Base-by-base conservation (phyloP, 1,140 invertebrate species). In the Prorops nasuta region DNA sequence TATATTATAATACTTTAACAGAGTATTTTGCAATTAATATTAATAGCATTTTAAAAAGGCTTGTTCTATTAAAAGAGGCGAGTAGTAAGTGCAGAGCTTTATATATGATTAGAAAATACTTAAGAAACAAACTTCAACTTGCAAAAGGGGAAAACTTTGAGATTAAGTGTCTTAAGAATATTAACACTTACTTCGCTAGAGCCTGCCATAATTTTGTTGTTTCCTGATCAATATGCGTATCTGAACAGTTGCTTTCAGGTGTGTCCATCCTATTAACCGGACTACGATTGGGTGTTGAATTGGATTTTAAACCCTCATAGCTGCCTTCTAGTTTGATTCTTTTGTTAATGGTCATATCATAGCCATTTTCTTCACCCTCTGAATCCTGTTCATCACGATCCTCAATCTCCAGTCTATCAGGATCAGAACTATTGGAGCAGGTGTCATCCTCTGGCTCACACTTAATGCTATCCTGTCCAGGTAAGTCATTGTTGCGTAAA, bases 201-300 rank as follows among this genome's bases (percentile, higher is more conserved):
- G 79, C 80, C 59, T 82, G 80, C 80, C 80, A 82, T 0, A 82
- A 54, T 62, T 82, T 81, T 8, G 73, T 76, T 8, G 80, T 80
- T 49, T 80, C 80, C 36, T 79, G 78, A 56, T 82, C 81, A 21
- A 81, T 81, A 60, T 80, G 78, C 32, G 79, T 79, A 24, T 79
- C 78, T 0, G 80, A 81, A 49, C 74, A 80, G 49, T 81, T 76
- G 48, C 80, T 82, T 37, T 82, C 80, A 3, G 80, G 79, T 3
- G 80, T 78, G 37, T 80, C 76, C 73, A 75, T 77, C 38, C 74
- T 51, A 45, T 77, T 76, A 38, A 78, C 71, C 9, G 73, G 73
- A 56, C 76, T 78, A n/a, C 49, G 45, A 47, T 69, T 63, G 1
- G 70, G 64, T 19, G 63, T 60, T 38, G 55, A 57, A 6, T 4